Evolutionary conservation across 2,888 invertebrate genomes (phyloP), one percentile per base, ranked within the genome.

Genomic region (Drosophila demipolita): DNA sequence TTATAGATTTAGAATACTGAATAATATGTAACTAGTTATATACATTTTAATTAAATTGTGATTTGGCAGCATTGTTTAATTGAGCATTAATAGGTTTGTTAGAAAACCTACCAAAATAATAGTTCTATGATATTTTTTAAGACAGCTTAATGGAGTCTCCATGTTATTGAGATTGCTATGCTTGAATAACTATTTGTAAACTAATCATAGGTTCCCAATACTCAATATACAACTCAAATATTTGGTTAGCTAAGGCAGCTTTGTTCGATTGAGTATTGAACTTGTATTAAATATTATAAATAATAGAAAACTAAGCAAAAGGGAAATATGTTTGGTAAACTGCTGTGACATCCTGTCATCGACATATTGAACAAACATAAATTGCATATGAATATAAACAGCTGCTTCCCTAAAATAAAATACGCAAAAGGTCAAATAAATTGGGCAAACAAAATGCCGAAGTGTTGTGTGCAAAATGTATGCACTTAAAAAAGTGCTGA

Each of bases 91-190:
- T 20, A 20, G 20, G n/a, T 42, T 6, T 6, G 6, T 20, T 42
- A 12, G 6, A 12, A 42, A 42, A 1, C 36, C 12, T 12, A 20
- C 6, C 3, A 12, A 20, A 42, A 20, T 20, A 7, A 12, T 12
- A 20, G 20, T 1, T 7, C 20, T 12, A 3, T 12, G 1, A 12
- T 36, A 7, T 36, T 20, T 20, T 12, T 12, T 6, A 20, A 12
- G 15, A 0, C 6, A 7, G 0, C 20, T 26, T 29, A 29, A 29
- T 29, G 26, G 0, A 26, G 26, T 26, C 5, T 20, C 12, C 3
- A 20, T 12, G 20, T 42, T 20, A 12, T 42, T 12, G 20, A 12
- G 6, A 42, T 20, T 20, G 12, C 20, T 20, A 20, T 20, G 12
- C 45, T 45, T 23, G 12, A 23, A 45, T 1, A 45, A 20, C 12